These are phyloP conservation scores for Rhinoraja longicauda DNA, from an alignment of 2,797 vertebrate genomes.

Conservation along the genomic window DNA sequence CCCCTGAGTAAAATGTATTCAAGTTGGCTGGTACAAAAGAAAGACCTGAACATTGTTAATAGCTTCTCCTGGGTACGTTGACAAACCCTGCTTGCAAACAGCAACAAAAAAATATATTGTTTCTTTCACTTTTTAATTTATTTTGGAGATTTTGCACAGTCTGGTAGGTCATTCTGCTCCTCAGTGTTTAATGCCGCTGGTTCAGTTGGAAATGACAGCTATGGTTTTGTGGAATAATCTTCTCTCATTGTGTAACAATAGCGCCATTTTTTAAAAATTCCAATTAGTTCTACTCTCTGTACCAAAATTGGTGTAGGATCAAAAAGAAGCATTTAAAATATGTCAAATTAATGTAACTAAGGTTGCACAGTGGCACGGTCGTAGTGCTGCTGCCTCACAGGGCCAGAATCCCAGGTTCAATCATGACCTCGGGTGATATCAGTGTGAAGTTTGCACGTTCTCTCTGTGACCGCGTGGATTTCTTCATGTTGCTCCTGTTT, in stretches of 20 bases:
- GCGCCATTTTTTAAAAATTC: not conserved
- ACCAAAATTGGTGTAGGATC: no score
- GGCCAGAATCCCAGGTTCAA: no score
- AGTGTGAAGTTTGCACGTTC: no score
- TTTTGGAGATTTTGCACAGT: not conserved
- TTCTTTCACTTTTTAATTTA: not conserved
- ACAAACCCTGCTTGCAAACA: constrained; percentile 37
- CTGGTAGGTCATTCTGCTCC: not conserved
- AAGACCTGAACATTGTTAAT: constrained; percentile 41
- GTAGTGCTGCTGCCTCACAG: no score
- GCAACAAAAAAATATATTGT: constrained; percentile 36
- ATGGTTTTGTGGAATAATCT: not conserved
- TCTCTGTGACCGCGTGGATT: no score
- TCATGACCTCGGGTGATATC: no score
- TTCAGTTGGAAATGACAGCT: not conserved
- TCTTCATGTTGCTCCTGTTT: no score
- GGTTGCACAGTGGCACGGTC: no score
- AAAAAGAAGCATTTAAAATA: not conserved
- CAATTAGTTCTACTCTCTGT: no score
- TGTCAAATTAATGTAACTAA: not conserved
- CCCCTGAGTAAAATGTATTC: constrained; percentile 44
- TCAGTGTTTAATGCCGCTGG: not conserved
- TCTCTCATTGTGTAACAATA: not conserved
- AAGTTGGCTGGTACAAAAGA: constrained; percentile 39
- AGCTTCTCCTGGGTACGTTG: constrained; percentile 35